A percentile compares a stretch with the other conserved stretches of the same genome.
Evolutionary conservation across 2,888 invertebrate species (phyloP).

Genomic region (Macrosiphum euphorbiae): DNA sequence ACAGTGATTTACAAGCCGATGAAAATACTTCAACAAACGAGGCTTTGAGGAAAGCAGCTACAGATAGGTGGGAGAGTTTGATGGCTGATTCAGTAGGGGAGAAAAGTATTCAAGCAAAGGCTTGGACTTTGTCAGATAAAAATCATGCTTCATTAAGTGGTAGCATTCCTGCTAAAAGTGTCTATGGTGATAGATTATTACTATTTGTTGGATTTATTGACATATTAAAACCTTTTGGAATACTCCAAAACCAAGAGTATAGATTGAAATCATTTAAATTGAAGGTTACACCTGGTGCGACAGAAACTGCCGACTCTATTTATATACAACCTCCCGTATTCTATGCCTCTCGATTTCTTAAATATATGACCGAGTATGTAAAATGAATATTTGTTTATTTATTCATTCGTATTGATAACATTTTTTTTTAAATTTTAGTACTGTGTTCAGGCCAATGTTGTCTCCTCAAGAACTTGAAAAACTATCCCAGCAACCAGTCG

Average conservation of each 20-base stretch:
- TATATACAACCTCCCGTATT: conserved; percentile 99
- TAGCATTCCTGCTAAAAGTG: conserved; percentile 96
- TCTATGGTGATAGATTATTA: conserved; percentile 93
- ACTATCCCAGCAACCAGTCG: conserved; percentile 80
- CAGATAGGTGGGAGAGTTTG: conserved; percentile 90
- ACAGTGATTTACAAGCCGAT: background rate
- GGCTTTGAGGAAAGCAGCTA: conserved; percentile 78
- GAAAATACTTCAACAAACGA: conserved; percentile 69
- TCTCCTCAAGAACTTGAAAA: conserved; percentile 88
- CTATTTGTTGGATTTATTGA: conserved; percentile 98
- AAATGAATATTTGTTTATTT: conserved; percentile 56
- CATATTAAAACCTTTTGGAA: conserved; percentile 96
- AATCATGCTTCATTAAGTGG: no score
- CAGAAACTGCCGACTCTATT: conserved; percentile 98
- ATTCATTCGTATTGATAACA: conserved; percentile 70
- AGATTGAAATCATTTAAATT: conserved; percentile 85
- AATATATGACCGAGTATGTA: conserved; percentile 84
- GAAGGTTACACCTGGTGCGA: conserved; percentile 73
- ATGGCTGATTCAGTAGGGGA: conserved; percentile 98
- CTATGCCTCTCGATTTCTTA: conserved; percentile 97
- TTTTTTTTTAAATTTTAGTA: conserved; percentile 64
- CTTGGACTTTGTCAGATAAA: conserved; percentile 90
- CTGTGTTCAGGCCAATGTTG: conserved; percentile 66
- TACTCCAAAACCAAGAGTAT: conserved; percentile 98
- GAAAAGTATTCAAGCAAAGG: conserved; percentile 98